Percentiles rank a stretch among this genome's conserved stretches.
phyloP scores from a whole-genome alignment of 2,797 vertebrate species.

The Enteromius anoplus region DNA sequence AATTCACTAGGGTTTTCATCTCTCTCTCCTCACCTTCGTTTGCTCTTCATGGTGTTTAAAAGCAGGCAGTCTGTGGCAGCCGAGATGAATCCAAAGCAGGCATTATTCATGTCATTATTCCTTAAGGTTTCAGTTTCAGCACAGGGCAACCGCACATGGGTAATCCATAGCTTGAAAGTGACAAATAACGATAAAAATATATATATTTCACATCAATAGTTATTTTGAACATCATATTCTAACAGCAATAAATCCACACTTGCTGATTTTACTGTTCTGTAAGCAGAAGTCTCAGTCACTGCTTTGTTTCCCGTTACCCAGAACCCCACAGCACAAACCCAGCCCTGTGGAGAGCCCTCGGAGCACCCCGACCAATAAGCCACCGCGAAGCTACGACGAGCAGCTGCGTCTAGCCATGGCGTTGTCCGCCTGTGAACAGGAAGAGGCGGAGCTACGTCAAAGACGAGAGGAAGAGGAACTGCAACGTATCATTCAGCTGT shows the following conservation, averaged over 20 bases:
- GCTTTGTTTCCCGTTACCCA: constrained; percentile 59
- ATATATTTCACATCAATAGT: not conserved
- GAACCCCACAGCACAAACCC: constrained; percentile 87
- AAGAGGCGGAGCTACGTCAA: constrained; percentile 84
- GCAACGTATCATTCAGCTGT: constrained; percentile 93
- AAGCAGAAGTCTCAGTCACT: constrained; percentile 24
- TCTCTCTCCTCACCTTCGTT: constrained; percentile 32
- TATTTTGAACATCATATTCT: not conserved
- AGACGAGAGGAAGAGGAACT: constrained; percentile 91
- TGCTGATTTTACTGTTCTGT: not conserved
- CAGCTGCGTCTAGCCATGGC: constrained; percentile 95
- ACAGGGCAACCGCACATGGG: not conserved
- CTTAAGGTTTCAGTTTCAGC: not conserved
- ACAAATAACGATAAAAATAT: not conserved
- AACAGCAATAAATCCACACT: not conserved
- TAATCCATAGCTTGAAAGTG: not conserved
- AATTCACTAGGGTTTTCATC: constrained; percentile 31
- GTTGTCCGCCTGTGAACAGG: constrained; percentile 89
- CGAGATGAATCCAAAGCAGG: not conserved
- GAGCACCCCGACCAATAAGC: constrained; percentile 74
- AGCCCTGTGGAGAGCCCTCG: constrained; percentile 69
- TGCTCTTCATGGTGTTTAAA: constrained; percentile 21
- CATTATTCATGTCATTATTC: not conserved
- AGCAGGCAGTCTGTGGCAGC: constrained; percentile 1
- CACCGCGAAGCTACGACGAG: constrained; percentile 85